Evolutionary conservation across 1,140 invertebrate species (phyloP), one percentile per base, ranked within the genome.

Genomic region (Drosophila saltans): DNA sequence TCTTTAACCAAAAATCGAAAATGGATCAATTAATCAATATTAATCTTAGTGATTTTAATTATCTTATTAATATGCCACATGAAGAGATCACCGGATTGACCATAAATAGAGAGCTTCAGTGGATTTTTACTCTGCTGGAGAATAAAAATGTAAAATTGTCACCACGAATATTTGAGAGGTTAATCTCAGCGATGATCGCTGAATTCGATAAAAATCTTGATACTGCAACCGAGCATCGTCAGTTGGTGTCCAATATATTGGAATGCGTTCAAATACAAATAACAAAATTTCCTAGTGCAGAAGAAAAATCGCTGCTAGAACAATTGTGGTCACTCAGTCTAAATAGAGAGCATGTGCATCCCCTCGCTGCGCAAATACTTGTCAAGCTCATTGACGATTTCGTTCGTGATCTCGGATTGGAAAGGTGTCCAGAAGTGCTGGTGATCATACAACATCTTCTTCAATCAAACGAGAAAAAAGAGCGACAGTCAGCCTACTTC

Each of bases 401-500:
- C 4, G 45, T 48, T 48, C 7, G 45, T 8, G 7, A 16, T 24
- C 16, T 48, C 7, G 79, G 76, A 0, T 2, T 36, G 1, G 63
- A 88, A 10, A 77, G 62, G 30, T 70, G 62, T 0, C 9, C 30
- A 0, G 45, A 86, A 16, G 24, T 88, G 0, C 40, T 70, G 9
- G 16, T n/a, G 1, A 24, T 88, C 3, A 67, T 73, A 1, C 65
- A 73, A 16, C 59, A 52, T 11, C 28, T 86, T 2, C 9, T 88
- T 33, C 67, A 70, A 30, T 91, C 85, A 0, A 66, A 81, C 3
- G 57, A 45, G 24, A 78, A 81, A 0, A 85, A 81, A 7, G 67
- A 77, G 5, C 80, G 85, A 0, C 78, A 78, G 26, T 79, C 73
- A 26, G 82, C 78, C 0, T 72, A 79, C 66, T 90, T 76, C 55